Conservation (phyloP, 1,140 invertebrate genomes). For the Wasmannia auropunctata region DNA sequence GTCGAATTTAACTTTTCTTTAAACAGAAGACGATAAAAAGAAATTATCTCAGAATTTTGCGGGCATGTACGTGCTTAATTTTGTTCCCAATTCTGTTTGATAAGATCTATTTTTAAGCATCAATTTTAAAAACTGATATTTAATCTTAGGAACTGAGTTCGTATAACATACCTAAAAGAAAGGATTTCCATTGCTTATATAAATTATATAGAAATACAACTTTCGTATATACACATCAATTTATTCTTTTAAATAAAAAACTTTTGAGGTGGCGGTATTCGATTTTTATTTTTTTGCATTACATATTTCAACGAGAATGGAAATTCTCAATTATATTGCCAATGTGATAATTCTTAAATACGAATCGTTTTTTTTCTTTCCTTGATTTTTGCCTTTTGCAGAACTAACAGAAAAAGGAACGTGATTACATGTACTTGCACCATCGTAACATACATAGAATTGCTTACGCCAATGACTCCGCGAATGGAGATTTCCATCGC, state of each 20-base stretch:
- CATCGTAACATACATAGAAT: slow-evolving; percentile 22
- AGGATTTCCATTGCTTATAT: not conserved
- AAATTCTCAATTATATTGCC: not conserved
- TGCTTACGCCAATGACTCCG: slow-evolving; percentile 77
- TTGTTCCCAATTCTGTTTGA: not conserved
- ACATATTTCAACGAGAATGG: not conserved
- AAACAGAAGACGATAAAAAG: not conserved
- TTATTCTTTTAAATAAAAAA: not conserved
- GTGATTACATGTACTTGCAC: not conserved
- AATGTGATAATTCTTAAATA: not conserved
- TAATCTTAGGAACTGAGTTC: not conserved
- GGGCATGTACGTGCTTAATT: not conserved
- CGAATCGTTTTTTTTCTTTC: not conserved
- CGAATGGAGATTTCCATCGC: slow-evolving; percentile 80
- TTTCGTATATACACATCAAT: not conserved
- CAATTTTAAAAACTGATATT: not conserved
- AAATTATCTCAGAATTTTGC: not conserved
- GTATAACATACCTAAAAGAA: not conserved
- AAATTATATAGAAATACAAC: not conserved
- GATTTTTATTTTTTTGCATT: not conserved
- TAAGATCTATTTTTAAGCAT: not conserved
- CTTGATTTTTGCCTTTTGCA: not conserved
- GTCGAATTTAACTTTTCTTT: not conserved
- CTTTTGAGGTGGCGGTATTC: not conserved
- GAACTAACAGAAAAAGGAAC: not conserved